phyloP scores from a whole-genome alignment of 2,797 vertebrate genomes.

The Neomorphus geoffroyi region DNA sequence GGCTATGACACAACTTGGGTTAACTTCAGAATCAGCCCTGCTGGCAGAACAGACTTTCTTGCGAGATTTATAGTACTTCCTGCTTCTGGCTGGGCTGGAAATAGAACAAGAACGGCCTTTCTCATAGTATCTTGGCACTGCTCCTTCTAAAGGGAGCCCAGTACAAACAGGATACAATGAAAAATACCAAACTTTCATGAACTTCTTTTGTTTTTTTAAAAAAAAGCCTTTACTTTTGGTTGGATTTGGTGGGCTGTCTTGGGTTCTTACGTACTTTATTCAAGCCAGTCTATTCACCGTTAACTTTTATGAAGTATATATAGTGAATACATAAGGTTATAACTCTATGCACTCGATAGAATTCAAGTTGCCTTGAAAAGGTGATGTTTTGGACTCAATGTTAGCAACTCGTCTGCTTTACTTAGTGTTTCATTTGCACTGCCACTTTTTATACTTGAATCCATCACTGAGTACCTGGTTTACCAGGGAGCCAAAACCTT shows the following conservation, averaged over 20 bases:
- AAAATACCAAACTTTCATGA: constrained; percentile 38
- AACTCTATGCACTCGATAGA: neutral
- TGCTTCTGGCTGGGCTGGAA: constrained; percentile 40
- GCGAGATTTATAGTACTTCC: constrained; percentile 62
- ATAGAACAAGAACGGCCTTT: constrained; percentile 64
- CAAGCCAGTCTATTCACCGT: neutral
- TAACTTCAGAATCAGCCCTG: constrained; percentile 41
- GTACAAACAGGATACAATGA: constrained; percentile 55
- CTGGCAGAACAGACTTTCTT: constrained; percentile 43
- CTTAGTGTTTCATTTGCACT: neutral
- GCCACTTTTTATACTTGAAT: neutral
- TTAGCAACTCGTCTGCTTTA: neutral
- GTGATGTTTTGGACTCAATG: neutral
- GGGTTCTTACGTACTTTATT: neutral
- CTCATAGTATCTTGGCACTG: constrained; percentile 50
- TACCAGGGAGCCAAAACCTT: neutral
- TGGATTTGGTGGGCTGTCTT: neutral
- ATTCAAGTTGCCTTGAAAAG: neutral
- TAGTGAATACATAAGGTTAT: neutral
- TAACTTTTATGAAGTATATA: neutral
- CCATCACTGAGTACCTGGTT: neutral
- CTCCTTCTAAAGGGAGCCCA: constrained; percentile 46
- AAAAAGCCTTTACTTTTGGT: neutral
- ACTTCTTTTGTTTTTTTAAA: neutral
- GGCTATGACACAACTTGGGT: constrained; percentile 40